Evolutionary conservation across 2,888 invertebrate species (phyloP), one percentile per base, ranked within the genome.

Genomic region (Drosophila subquinaria): DNA sequence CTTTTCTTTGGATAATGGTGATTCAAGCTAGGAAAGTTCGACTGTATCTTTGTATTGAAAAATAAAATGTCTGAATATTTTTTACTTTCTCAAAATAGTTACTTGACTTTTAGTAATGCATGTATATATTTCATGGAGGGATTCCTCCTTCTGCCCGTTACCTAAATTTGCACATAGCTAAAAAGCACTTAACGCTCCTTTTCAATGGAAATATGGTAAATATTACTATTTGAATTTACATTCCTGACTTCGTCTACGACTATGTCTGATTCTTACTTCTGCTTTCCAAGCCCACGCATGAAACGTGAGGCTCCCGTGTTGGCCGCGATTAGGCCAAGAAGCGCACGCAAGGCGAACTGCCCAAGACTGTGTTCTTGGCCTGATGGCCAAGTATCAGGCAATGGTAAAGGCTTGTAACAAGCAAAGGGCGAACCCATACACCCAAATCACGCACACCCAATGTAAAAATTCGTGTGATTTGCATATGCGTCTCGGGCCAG

Each of bases 301-400:
- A 70, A 59, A 63, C 60, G 67, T 53, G 69, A 69, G 47, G 67
- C 63, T 85, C 73, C 79, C 83, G 83, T 85, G 87, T 47, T 69
- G 36, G 33, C 45, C 27, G 68, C 80, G 78, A 87, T 85, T 87
- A 75, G 57, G 35, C 55, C 57, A 50, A 47, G 50, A 30, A 20
- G n/a, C 33, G 23, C 83, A 82, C 81, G 80, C 78, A 82, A 82
- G 69, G 60, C 57, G 40, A 45, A 59, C 68, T 61, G 47, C 17
- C 42, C 42, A 17, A 50, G 48, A 30, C 10, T 13, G 45, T 45
- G 43, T 47, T 53, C 45, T 60, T 48, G 17, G 23, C 65, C 53
- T 72, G 64, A 80, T 78, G 80, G 75, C 78, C 75, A 67, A 40
- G 57, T 51, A 55, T 50, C 75, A 69, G 75, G 78, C 78, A 64